These are phyloP conservation scores for Trematocara variabile DNA, from an alignment of 2,113 vertebrate species.

Conservation along the genomic window DNA sequence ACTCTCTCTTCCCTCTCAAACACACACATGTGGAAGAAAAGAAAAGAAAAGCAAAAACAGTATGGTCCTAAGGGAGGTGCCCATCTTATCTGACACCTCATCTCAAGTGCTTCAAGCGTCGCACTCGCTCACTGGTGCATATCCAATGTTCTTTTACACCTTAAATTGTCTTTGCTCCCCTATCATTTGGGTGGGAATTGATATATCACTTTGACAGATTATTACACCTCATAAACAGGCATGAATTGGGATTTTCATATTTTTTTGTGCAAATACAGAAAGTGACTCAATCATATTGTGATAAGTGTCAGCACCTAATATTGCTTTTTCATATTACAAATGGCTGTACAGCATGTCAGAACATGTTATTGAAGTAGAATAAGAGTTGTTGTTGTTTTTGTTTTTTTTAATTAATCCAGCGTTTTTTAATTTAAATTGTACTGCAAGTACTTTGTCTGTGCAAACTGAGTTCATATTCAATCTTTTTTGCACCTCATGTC, in stretches of 20 bases:
- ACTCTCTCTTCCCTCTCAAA: not conserved
- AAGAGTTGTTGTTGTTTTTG: not conserved
- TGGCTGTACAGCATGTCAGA: not conserved
- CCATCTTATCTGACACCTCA: slow-evolving; percentile 25
- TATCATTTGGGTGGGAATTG: slow-evolving; percentile 11
- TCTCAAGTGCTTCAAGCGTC: not conserved
- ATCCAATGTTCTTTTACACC: slow-evolving; percentile 14
- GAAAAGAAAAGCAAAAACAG: not conserved
- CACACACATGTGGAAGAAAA: not conserved
- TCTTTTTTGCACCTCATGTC: not conserved
- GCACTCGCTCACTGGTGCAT: not conserved
- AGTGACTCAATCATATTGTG: not conserved
- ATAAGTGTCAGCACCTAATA: not conserved
- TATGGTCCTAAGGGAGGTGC: not conserved
- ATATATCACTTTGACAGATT: slow-evolving; percentile 24
- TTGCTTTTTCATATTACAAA: not conserved
- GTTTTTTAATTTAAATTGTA: not conserved
- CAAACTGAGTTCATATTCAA: not conserved
- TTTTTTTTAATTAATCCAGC: fast-evolving
- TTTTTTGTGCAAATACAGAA: not conserved
- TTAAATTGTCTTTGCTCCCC: slow-evolving; percentile 25
- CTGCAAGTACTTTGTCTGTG: not conserved
- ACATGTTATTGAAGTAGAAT: not conserved
- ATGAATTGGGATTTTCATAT: not conserved
- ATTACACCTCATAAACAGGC: slow-evolving; percentile 20